Evolutionary conservation across 2,113 vertebrate genomes (phyloP).

Genomic region (Malurus elegans): DNA sequence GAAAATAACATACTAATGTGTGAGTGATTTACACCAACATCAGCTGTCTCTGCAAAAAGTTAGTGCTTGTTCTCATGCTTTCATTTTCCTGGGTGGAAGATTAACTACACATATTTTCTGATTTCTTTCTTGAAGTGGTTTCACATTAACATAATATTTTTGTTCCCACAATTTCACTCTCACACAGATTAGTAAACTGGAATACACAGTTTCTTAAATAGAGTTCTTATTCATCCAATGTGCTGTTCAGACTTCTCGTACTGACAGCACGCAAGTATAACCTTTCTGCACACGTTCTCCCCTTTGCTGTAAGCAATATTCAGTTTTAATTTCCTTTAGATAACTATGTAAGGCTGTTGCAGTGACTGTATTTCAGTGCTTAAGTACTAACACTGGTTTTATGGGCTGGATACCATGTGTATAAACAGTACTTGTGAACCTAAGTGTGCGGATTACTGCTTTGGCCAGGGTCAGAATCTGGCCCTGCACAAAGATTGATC

Average conservation of each 20-base stretch:
- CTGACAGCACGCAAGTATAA: neutral
- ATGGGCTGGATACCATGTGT: neutral
- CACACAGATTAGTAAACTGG: conserved; percentile 14
- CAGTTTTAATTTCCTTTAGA: neutral
- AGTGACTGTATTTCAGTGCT: neutral
- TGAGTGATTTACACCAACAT: conserved; percentile 33
- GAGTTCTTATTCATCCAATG: conserved; percentile 6
- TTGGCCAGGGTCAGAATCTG: neutral
- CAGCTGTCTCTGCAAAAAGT: conserved; percentile 21
- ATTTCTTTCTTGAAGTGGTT: conserved; percentile 63
- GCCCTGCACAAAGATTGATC: neutral
- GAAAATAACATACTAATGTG: conserved; percentile 6
- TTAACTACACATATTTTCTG: conserved; percentile 27
- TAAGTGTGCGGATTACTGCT: neutral
- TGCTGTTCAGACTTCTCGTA: neutral
- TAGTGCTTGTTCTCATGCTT: conserved; percentile 29
- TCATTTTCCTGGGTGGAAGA: conserved; percentile 47
- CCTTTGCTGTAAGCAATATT: neutral
- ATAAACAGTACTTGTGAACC: neutral
- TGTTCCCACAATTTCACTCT: conserved; percentile 60
- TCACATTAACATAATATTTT: conserved; percentile 60
- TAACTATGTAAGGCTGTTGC: neutral
- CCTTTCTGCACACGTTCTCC: neutral
- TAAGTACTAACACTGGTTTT: neutral
- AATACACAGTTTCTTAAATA: conserved; percentile 10